Conservation (phyloP, 2,888 invertebrate species). For the Noctua janthe region DNA sequence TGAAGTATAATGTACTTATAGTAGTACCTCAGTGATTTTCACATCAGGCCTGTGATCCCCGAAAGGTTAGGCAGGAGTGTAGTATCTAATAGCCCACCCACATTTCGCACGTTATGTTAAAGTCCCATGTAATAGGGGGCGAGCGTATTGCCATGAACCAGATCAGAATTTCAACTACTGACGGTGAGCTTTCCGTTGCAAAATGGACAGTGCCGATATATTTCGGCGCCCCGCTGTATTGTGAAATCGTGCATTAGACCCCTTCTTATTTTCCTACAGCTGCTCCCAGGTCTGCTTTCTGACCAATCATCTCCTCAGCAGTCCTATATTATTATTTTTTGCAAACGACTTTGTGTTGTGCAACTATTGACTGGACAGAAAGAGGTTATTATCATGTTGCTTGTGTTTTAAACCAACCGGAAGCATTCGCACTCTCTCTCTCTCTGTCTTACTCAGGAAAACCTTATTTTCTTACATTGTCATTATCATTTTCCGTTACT, state of each 20-base stretch:
- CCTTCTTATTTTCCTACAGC: background rate
- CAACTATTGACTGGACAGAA: background rate
- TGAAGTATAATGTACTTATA: too few relatives aligned
- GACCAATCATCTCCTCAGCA: background rate
- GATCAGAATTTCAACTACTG: background rate
- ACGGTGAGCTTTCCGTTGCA: background rate
- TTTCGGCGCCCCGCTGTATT: background rate
- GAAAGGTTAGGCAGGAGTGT: background rate
- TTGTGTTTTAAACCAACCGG: background rate
- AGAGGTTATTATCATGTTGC: background rate
- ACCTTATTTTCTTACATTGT: background rate
- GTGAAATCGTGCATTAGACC: background rate
- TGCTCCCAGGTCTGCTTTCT: background rate
- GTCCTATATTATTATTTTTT: background rate
- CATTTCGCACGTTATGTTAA: too few relatives aligned
- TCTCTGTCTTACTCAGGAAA: conserved; percentile 1
- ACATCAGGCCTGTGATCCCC: background rate
- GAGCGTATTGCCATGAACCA: too few relatives aligned
- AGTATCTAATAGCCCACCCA: too few relatives aligned
- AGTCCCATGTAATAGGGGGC: too few relatives aligned
- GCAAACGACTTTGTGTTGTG: background rate
- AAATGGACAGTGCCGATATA: background rate
- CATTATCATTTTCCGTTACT: conserved; percentile 36
- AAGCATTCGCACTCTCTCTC: background rate
- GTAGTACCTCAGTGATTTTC: too few relatives aligned